phyloP scores from a whole-genome alignment of 2,113 vertebrate genomes.

The Pyxicephalus adspersus region DNA sequence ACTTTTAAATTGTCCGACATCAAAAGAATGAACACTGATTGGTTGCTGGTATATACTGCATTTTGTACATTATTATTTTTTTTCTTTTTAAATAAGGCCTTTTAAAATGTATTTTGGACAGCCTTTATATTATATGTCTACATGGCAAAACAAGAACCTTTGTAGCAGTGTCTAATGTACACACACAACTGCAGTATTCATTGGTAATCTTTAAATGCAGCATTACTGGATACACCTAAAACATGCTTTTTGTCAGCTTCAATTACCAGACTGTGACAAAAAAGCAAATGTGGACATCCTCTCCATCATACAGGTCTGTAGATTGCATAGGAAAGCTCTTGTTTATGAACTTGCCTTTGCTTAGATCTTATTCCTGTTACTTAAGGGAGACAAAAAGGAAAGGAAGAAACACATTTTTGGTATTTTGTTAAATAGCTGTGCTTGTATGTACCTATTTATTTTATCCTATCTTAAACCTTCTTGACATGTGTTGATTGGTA shows the following conservation, averaged over 20 bases:
- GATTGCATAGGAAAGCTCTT: conserved; percentile 21
- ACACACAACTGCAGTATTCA: too few species aligned
- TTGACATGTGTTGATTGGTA: conserved; percentile 73
- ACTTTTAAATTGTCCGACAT: too few species aligned
- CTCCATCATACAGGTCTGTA: conserved; percentile 3
- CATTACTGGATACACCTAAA: conserved; percentile 20
- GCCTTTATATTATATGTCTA: too few species aligned
- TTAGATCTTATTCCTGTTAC: conserved; percentile 26
- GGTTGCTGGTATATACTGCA: too few species aligned
- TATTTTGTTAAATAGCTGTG: conserved; percentile 62
- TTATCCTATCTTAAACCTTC: conserved; percentile 73
- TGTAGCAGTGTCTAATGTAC: too few species aligned
- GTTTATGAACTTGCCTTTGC: conserved; percentile 48
- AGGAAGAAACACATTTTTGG: conserved; percentile 58
- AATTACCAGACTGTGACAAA: conserved; percentile 4
- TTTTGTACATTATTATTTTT: too few species aligned
- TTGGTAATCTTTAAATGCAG: not conserved
- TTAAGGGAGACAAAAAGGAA: conserved; percentile 50
- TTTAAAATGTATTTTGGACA: too few species aligned
- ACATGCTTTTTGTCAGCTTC: conserved; percentile 15
- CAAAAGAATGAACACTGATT: too few species aligned
- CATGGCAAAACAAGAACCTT: too few species aligned
- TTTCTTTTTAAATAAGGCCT: too few species aligned
- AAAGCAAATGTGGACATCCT: conserved; percentile 5
- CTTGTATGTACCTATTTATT: conserved; percentile 66